Base-by-base conservation (phyloP, 2,888 invertebrate species). In the Melipona beecheii region DNA sequence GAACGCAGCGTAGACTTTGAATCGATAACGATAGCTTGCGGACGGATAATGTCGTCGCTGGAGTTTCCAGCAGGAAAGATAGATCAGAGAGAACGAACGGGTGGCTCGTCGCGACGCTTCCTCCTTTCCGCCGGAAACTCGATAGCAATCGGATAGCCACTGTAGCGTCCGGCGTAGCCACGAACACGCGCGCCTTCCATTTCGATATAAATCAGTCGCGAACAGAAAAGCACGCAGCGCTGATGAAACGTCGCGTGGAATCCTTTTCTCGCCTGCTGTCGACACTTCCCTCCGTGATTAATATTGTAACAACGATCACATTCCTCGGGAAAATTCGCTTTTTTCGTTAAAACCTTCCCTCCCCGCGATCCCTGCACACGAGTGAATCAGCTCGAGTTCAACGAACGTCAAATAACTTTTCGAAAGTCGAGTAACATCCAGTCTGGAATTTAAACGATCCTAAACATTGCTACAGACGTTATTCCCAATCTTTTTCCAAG, bases 51-150 rank as follows among this genome's bases (percentile, higher is more conserved):
- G 88, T 90, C 81, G 81, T 73, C 84, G 81, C 62, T 66, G 75
- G 85, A 86, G 77, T 86, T 87, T 88, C 82, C 84, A 78, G 72
- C 85, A 80, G 87, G 88, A 89, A 90, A 89, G 92, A 91, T 91
- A 89, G 88, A 91, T 92, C 90, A 78, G 83, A 73, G 86, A 81
- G 84, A 71, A 62, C 74, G 80, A 52, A 13, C 71, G 81, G 71
- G 73, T 68, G 72, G 80, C 83, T 83, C 81, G 86, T 88, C 85
- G 89, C 84, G 81, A 81, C 86, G 91, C 90, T 93, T 92, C 92
- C 91, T 91, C 90, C 90, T 91, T 93, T 93, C 93, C 93, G 93
- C 90, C 93, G 93, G 93, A 31, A 94, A 93, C 92, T 90, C 89
- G 93, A 93, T 93, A 93, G 92, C 93, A 86, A 94, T 93, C 93